Evolutionary conservation across 2,113 vertebrate species (phyloP).

Genomic region (Antidorcas marsupialis): DNA sequence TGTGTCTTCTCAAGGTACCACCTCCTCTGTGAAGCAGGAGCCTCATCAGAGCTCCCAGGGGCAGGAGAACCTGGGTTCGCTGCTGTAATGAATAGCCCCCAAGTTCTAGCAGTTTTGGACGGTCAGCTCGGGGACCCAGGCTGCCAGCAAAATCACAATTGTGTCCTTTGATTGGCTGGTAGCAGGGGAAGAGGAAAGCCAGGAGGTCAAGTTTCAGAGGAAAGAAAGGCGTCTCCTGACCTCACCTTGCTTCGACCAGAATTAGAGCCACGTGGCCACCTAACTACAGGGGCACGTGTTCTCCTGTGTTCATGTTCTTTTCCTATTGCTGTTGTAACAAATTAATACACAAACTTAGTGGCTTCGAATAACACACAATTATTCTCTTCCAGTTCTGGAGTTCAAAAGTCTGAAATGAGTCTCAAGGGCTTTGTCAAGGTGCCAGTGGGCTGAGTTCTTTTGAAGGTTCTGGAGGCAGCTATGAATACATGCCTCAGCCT

Average conservation of each 20-base stretch:
- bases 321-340: neutral
- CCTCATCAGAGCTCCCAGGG: fast-evolving
- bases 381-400: neutral
- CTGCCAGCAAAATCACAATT: neutral
- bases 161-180: neutral
- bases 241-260: neutral
- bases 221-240: neutral
- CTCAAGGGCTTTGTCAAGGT: neutral
- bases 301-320: neutral
- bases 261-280: neutral
- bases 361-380: neutral
- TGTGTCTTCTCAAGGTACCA: neutral
- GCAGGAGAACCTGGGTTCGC: neutral
- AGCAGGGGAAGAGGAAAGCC: neutral
- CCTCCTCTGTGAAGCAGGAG: neutral
- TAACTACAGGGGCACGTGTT: neutral
- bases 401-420: neutral
- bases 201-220: neutral
- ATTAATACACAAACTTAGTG: neutral
- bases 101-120: neutral
- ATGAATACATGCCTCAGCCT: neutral
- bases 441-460: neutral
- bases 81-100: neutral
- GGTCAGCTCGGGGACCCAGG: neutral
- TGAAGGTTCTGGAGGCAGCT: neutral